Percentiles rank a stretch among this genome's conserved stretches.
phyloP scores from a whole-genome alignment of 2,888 invertebrate species.

The Apamea crenata region DNA sequence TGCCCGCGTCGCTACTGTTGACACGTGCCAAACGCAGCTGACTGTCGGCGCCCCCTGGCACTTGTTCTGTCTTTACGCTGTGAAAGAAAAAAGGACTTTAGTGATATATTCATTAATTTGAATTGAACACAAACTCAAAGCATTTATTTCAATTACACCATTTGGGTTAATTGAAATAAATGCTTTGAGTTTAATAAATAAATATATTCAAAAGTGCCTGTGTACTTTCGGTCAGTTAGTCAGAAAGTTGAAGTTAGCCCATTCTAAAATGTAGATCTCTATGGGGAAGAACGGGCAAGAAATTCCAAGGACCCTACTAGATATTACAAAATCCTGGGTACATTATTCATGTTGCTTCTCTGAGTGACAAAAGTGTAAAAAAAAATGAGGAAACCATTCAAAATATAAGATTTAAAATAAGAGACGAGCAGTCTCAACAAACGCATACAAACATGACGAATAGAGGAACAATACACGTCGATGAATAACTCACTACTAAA shows the following conservation, averaged over 20 bases:
- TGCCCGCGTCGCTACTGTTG: slow-evolving; percentile 91
- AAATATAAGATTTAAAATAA: background rate
- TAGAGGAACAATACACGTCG: background rate
- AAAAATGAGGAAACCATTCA: no score
- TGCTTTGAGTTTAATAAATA: no score
- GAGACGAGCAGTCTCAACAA: background rate
- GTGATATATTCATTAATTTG: background rate
- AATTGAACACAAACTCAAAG: background rate
- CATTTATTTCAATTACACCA: background rate
- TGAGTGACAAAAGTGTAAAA: no score
- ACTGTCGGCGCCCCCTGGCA: slow-evolving; percentile 87
- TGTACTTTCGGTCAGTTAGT: background rate
- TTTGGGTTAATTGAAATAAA: no score
- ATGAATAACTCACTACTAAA: background rate
- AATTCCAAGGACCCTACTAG: background rate
- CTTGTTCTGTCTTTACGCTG: slow-evolving; percentile 88
- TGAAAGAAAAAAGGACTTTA: slow-evolving; percentile 18
- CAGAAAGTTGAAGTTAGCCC: background rate
- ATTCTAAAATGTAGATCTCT: background rate
- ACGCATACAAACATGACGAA: background rate
- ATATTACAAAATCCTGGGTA: background rate
- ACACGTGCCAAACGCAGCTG: slow-evolving; percentile 86
- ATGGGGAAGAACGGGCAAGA: background rate
- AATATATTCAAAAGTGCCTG: no score
- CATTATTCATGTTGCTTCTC: background rate